These are phyloP conservation scores for Ophthalmolycus amberensis DNA, from an alignment of 2,113 vertebrate species.

Conservation along the genomic window DNA sequence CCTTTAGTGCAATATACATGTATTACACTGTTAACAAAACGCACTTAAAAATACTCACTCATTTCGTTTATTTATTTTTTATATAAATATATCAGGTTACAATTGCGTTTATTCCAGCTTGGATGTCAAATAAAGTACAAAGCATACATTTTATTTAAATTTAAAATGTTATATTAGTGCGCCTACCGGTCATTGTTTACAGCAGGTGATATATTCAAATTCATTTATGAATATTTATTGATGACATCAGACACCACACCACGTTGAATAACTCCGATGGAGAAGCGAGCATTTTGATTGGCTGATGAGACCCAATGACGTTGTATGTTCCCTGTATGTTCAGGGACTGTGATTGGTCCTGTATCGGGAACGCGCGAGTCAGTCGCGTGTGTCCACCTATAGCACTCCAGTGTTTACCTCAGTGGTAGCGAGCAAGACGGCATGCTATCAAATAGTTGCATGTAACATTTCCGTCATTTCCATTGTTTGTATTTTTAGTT, in stretches of 20 bases:
- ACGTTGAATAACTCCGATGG: background rate
- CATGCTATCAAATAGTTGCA: background rate
- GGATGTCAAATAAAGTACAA: background rate
- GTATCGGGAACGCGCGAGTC: accelerated
- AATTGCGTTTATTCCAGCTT: background rate
- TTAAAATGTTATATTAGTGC: background rate
- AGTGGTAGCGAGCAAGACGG: background rate
- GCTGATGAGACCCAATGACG: background rate
- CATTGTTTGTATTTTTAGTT: background rate
- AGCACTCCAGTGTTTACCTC: background rate
- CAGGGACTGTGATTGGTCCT: slow-evolving; percentile 51
- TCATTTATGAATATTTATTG: background rate
- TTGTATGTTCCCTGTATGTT: background rate
- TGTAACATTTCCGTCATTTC: background rate
- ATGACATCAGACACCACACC: background rate
- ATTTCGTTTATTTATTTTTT: background rate
- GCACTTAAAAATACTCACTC: background rate
- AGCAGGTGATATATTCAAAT: background rate
- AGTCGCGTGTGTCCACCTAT: background rate
- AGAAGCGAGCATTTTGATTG: slow-evolving; percentile 44
- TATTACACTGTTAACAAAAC: background rate
- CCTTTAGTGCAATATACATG: background rate
- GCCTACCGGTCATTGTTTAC: background rate
- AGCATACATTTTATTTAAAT: background rate
- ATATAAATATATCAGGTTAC: too few species aligned